These are phyloP conservation scores for Pseudolaguvia tuberculata DNA, from an alignment of 2,113 vertebrate species.

Conservation along the genomic window DNA sequence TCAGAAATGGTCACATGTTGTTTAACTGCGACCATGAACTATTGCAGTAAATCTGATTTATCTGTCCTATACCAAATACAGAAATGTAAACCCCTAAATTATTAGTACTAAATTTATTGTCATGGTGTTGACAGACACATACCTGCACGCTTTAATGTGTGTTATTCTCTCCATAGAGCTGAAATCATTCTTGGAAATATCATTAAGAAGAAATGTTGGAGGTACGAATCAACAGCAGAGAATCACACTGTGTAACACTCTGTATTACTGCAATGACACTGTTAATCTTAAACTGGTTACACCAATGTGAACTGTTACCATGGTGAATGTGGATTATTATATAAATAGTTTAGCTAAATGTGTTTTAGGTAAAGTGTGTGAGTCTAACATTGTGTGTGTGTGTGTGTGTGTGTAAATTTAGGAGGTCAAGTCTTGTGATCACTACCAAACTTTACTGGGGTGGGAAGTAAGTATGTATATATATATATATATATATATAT, in stretches of 20 bases:
- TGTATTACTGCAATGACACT: not conserved
- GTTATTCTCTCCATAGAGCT: conserved; percentile 70
- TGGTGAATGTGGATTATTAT: not conserved
- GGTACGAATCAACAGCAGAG: conserved; percentile 62
- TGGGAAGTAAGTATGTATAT: conserved; percentile 92
- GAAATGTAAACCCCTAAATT: not conserved
- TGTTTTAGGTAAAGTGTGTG: not conserved
- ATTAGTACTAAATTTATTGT: not conserved
- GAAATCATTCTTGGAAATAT: conserved; percentile 96
- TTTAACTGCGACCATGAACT: no score
- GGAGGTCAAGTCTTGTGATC: conserved; percentile 95
- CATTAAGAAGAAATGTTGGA: conserved; percentile 98
- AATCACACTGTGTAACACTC: not conserved
- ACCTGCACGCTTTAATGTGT: conserved; percentile 46
- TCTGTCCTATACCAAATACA: no score
- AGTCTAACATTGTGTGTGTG: conserved; percentile 32
- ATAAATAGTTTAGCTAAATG: not conserved
- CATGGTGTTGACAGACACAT: not conserved
- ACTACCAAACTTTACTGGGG: conserved; percentile 99
- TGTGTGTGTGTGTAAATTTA: conserved; percentile 52
- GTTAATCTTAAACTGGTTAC: not conserved
- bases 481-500: no score
- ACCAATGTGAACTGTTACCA: not conserved
- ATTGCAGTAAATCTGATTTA: no score
- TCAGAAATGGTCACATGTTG: no score